A percentile compares a stretch with the other conserved stretches of the same genome.
Conservation (phyloP, 2,797 vertebrate genomes). For the Paratrypauchen microcephalus region DNA sequence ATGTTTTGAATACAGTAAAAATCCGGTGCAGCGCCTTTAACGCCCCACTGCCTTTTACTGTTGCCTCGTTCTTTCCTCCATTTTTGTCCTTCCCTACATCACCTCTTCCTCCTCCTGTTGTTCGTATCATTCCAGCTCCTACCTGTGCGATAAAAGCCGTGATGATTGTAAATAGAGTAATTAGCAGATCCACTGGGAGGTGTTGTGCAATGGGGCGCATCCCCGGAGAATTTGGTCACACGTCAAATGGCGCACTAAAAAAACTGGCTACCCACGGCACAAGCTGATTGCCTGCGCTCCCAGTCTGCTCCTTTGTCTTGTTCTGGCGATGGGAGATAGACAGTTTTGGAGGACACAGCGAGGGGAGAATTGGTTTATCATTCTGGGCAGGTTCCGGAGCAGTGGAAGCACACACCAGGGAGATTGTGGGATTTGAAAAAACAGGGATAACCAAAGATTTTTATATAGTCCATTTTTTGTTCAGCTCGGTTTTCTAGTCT, state of each 20-base stretch:
- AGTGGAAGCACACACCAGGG: conserved; percentile 53
- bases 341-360: conserved; percentile 39
- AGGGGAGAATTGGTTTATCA: conserved; percentile 54
- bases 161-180: conserved; percentile 83
- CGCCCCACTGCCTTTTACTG: too few species aligned
- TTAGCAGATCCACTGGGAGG: conserved; percentile 82
- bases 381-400: conserved; percentile 64
- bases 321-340: conserved; percentile 56
- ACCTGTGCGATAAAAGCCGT: conserved; percentile 77
- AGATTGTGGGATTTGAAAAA: conserved; percentile 53
- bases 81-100: conserved; percentile 42
- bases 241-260: conserved; percentile 36
- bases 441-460: conserved; percentile 23
- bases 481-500: conserved; percentile 29
- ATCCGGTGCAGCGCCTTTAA: too few species aligned
- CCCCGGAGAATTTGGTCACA: conserved; percentile 78
- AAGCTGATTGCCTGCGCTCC: conserved; percentile 17
- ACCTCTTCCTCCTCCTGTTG: conserved; percentile 8
- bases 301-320: conserved; percentile 42
- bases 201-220: conserved; percentile 70
- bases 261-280: conserved; percentile 5
- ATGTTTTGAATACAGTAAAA: too few species aligned
- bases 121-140: conserved; percentile 34
- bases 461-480: conserved; percentile 48
- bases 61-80: too few species aligned